Base-by-base conservation (phyloP, 1,140 invertebrate genomes). In the Eupeodes corollae region DNA sequence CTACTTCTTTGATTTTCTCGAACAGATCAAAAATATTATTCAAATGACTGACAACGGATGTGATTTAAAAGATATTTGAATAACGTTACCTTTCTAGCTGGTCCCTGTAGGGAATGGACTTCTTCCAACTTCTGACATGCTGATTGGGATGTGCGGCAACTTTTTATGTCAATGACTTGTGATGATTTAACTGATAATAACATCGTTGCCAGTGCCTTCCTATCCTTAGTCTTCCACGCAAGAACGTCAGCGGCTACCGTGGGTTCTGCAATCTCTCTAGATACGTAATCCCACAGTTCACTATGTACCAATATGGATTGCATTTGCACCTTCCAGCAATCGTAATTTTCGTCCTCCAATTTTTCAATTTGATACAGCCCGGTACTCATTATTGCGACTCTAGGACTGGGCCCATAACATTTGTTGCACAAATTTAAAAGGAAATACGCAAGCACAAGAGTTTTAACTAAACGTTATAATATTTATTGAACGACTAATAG, bases 311-410 rank as follows among this genome's bases (percentile, higher is more conserved):
- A 31, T 6, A 49, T 38, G 31, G 43, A 45, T 26, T 26, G 40
- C 48, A 45, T 45, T 6, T 49, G 43, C 2, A 49, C 19, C 2
- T n/a, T 26, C 48, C 38, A 49, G 5, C 37, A 18, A 21, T 49
- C 43, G 18, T 32, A 34, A 32, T 49, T 49, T 30, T 39, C 30
- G 33, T 49, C 42, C 19, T 49, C 43, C 26, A 49, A 16, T 32
- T 45, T 44, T 13, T 41, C 48, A 14, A 49, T 49, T 40, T 49
- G 48, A 40, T n/a, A 41, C 6, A 16, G 16, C 10, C 26, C 10
- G 18, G 5, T 10, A 6, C 6, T 5, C 8, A 14, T 15, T 42
- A 19, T 19, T 13, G 11, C 11, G 41, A 21, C 9, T 30, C 6
- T 8, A 30, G 16, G 19, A 8, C 41, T 26, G 41, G 41, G 19